Evolutionary conservation across 2,113 vertebrate genomes (phyloP), one percentile per base, ranked within the genome.

Genomic region (Empidonax alnorum): DNA sequence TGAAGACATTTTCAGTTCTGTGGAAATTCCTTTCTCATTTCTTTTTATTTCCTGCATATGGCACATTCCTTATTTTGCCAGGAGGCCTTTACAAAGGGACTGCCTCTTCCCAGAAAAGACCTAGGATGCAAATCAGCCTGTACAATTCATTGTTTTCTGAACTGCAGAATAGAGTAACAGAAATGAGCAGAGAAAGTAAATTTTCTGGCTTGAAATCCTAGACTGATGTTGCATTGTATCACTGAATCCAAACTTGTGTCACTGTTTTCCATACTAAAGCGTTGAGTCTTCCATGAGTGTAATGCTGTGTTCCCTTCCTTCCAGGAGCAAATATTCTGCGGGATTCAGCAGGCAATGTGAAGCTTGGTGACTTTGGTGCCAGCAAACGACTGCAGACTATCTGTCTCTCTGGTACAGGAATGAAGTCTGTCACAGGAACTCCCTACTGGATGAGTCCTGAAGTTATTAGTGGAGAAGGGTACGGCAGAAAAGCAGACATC

Each of bases 371-470:
- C 98, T 99, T 99, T 3, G 99, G 99, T 59, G 99, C 99, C 86
- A 99, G 99, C 96, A 98, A 99, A 63, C 98, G 99, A 30, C 98
- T 99, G 81, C 99, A 99, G 98, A 99, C 99, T 13, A 99, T 99
- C 97, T 99, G 99, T 82, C 98, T 99, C 23, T 99, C 99, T 11
- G 99, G 99, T 71, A 99, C 99, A 1, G 99, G 99, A 87, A 99
- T 99, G 98, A 99, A 99, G 91, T 99, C 99, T 8, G 99, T 99
- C 97, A 99, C 99, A 6, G 99, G 99, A 86, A 99, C 99, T 20
- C 99, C 99, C 1, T 99, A 99, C 96, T 99, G 99, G 99, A 99
- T 99, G 99, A 99, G 99, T 88, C 99, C 99, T 0, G 99, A 99
- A 93, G 99, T 99, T 65, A 99, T 99, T 96, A 99, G 99, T 55